phyloP scores from a whole-genome alignment of 2,797 vertebrate genomes.

The Xenopus petersii region DNA sequence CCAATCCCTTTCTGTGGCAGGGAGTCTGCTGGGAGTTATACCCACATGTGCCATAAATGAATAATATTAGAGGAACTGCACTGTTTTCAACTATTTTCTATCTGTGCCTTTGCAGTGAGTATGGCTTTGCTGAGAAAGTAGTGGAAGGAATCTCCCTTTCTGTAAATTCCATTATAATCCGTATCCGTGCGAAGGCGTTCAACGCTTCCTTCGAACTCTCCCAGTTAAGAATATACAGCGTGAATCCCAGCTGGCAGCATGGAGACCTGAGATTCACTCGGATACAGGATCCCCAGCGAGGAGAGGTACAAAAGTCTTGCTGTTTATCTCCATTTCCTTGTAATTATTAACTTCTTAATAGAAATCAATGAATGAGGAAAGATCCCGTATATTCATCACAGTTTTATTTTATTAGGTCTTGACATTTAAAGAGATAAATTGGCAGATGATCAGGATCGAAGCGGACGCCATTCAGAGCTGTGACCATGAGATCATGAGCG shows the following conservation, averaged over 20 bases:
- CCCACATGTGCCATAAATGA: no score
- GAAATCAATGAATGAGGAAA: no score
- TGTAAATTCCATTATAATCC: constrained; percentile 93
- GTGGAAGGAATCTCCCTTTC: constrained; percentile 95
- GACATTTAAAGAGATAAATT: constrained; percentile 98
- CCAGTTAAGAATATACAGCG: constrained; percentile 94
- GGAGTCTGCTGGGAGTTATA: no score
- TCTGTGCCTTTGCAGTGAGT: constrained; percentile 76
- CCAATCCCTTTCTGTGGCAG: no score
- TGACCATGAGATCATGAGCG: constrained; percentile 91
- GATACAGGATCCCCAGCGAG: constrained; percentile 86
- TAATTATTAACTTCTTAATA: no score
- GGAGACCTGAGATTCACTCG: constrained; percentile 88
- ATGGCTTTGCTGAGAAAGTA: constrained; percentile 98
- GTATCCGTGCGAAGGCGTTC: constrained; percentile 96
- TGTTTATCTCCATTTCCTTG: no score
- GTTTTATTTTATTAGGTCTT: constrained; percentile 72
- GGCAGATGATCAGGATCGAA: constrained; percentile 99
- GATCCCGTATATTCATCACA: no score
- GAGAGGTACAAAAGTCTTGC: constrained; percentile 74
- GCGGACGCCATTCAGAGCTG: constrained; percentile 94
- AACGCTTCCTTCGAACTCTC: constrained; percentile 98
- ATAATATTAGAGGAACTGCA: no score
- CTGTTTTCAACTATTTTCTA: not conserved
- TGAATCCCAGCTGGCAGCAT: constrained; percentile 91